phyloP scores from a whole-genome alignment of 1,140 invertebrate species.

The Papilio polytes region DNA sequence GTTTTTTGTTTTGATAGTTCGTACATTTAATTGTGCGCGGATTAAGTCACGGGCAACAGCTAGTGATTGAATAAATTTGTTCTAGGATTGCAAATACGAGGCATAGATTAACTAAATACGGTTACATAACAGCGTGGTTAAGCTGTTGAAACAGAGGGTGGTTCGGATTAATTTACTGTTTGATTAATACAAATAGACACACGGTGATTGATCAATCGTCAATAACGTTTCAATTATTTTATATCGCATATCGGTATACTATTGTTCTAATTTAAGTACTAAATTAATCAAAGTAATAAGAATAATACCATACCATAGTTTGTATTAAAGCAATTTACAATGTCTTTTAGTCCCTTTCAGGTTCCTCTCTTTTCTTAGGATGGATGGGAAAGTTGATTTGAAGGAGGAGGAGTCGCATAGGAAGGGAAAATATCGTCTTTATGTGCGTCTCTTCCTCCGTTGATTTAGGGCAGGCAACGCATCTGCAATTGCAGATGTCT shows the following conservation, averaged over 20 bases:
- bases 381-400: too few relatives aligned
- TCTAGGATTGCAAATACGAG: background rate
- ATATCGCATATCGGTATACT: constrained; percentile 21
- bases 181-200: constrained; percentile 20
- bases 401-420: too few relatives aligned
- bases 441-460: too few relatives aligned
- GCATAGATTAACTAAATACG: constrained; percentile 22
- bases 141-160: constrained; percentile 24
- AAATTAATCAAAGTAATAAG: background rate
- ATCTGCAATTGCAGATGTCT: too few relatives aligned
- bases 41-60: background rate
- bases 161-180: constrained; percentile 22
- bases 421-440: too few relatives aligned
- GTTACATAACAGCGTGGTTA: constrained; percentile 12
- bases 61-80: constrained; percentile 3
- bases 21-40: too few relatives aligned
- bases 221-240: constrained; percentile 11
- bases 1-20: too few relatives aligned
- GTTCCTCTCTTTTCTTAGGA: too few relatives aligned
- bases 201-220: constrained; percentile 14
- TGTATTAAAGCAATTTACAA: too few relatives aligned
- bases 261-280: constrained; percentile 20
- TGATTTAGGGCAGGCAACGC: too few relatives aligned
- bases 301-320: too few relatives aligned
- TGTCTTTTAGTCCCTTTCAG: too few relatives aligned